Evolutionary conservation across 2,888 invertebrate species (phyloP).

Genomic region (Liodrosophila aerea): DNA sequence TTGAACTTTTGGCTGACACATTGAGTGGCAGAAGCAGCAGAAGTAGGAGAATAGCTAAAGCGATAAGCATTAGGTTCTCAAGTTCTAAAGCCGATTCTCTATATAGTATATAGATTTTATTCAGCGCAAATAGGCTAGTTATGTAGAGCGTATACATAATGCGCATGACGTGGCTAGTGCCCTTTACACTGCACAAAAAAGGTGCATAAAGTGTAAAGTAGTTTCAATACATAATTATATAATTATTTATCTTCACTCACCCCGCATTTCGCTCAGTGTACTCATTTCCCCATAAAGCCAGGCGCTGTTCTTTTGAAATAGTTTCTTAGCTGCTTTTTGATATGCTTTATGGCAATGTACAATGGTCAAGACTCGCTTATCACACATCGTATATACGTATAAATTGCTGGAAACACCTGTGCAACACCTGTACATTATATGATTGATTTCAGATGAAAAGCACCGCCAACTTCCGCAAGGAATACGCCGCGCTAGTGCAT

Average conservation of each 20-base stretch:
- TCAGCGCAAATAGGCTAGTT: conserved; percentile 2
- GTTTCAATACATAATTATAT: too few relatives aligned
- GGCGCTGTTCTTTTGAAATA: too few relatives aligned
- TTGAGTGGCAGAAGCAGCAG: conserved; percentile 4
- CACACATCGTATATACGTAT: too few relatives aligned
- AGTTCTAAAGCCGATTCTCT: too few relatives aligned
- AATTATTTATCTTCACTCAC: too few relatives aligned
- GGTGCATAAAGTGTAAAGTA: too few relatives aligned
- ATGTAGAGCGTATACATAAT: conserved; percentile 30
- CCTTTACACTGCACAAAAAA: too few relatives aligned
- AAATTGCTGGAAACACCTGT: too few relatives aligned
- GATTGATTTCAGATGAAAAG: conserved; percentile 86
- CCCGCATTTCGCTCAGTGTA: too few relatives aligned
- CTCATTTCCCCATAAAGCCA: too few relatives aligned
- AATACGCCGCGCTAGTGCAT: conserved; percentile 86
- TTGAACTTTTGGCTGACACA: conserved; percentile 64
- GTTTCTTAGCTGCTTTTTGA: conserved; percentile 37
- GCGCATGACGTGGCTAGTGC: conserved; percentile 37
- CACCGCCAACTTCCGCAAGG: conserved; percentile 89
- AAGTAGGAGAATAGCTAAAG: conserved; percentile 6
- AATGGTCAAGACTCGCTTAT: conserved; percentile 44
- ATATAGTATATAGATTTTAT: conserved; percentile 1
- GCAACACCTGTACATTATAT: neutral
- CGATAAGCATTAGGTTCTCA: too few relatives aligned
- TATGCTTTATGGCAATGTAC: conserved; percentile 20